These are phyloP conservation scores for Microcaecilia unicolor DNA, from an alignment of 2,797 vertebrate species.

Conservation along the genomic window DNA sequence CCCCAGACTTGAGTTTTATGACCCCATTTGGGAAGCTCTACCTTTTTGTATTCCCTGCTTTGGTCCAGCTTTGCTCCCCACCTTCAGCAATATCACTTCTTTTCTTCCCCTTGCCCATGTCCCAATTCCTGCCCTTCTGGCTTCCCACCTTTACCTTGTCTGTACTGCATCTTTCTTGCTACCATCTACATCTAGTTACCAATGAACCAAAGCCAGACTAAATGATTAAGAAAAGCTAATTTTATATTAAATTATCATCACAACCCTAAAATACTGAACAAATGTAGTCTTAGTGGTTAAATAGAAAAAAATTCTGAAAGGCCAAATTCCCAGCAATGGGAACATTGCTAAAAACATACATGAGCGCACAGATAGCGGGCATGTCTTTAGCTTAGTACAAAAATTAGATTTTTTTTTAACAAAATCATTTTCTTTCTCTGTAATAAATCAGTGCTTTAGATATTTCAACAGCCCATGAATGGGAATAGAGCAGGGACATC, in stretches of 20 bases:
- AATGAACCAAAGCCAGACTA: conserved; percentile 43
- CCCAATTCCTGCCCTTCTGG: neutral
- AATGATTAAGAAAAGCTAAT: conserved; percentile 63
- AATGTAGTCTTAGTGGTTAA: conserved; percentile 72
- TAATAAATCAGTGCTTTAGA: conserved; percentile 69
- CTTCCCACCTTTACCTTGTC: neutral
- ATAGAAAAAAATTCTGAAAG: conserved; percentile 64
- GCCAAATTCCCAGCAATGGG: conserved; percentile 60
- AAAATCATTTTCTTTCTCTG: conserved; percentile 57
- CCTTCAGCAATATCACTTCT: neutral
- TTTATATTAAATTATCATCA: conserved; percentile 76
- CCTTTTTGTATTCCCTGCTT: no score
- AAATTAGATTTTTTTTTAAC: conserved; percentile 42
- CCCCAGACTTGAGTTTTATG: no score
- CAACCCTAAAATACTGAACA: conserved; percentile 66
- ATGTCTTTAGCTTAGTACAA: conserved; percentile 75
- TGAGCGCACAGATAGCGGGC: conserved; percentile 40
- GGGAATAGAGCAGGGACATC: neutral
- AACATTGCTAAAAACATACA: conserved; percentile 63
- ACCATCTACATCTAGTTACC: neutral
- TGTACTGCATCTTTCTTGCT: no score
- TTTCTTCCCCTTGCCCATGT: neutral
- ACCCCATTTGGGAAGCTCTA: no score
- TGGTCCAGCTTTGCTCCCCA: neutral
- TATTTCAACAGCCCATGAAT: conserved; percentile 49